Evolutionary conservation across 1,140 invertebrate genomes (phyloP), one percentile per base, ranked within the genome.

Genomic region (Diorhabda sublineata): DNA sequence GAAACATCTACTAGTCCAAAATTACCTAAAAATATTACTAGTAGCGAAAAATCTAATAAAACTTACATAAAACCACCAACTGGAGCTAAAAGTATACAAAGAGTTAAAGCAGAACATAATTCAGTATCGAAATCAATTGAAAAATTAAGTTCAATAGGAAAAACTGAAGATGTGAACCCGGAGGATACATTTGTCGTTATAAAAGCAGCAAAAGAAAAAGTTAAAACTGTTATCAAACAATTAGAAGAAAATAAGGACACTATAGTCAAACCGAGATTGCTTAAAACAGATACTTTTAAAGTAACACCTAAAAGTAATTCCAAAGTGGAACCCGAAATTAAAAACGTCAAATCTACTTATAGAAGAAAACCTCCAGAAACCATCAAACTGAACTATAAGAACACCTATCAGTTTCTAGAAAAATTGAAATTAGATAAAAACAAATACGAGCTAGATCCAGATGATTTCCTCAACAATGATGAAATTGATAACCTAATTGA

Each of bases 191-290:
- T 73, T 58, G 58, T 70, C 3, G 71, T 62, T 6, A 5, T 70
- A 2, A 72, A 69, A 59, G 57, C 57, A 5, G 61, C 68, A 44
- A 73, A 70, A 61, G 71, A 74, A 61, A 71, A 72, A 44, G 70
- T 76, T 3, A 74, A 71, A 64, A 73, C 60, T 56, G 71, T 71
- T 3, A 64, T 73, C 11, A 63, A 74, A 56, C 74, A 75, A 65
- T 47, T 74, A 3, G 71, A 71, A 45, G 61, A 59, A 11, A 62
- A 58, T 5, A 66, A 66, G 26, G 41, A 71, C 6, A 42, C 45
- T 44, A 8, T 56, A 26, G 9, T 65, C 63, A 60, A 42, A 3
- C n/a, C 47, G 42, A 69, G 67, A 68, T 61, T 62, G 11, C 5
- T 57, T 42, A 58, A 58, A 68, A 73, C 47, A 9, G 65, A 72